Base-by-base conservation (phyloP, 2,888 invertebrate species). In the Cryptus armator region DNA sequence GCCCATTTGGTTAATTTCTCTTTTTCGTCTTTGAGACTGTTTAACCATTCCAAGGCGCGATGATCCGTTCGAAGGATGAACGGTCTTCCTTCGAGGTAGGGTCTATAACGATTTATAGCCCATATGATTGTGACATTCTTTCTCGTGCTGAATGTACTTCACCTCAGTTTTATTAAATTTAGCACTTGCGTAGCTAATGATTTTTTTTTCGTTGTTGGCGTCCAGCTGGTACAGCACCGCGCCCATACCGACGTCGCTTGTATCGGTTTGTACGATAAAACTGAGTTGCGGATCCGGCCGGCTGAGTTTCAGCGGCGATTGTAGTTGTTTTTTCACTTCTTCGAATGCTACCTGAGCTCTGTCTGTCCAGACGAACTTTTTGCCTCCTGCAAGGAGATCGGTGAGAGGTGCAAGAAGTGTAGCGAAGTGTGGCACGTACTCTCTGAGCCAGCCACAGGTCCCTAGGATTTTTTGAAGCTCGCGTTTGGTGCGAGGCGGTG, bases 391-490 rank as follows among this genome's bases (percentile, higher is more conserved):
- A 3, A 79, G 24, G 29, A 83, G 67, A 12, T 83, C 56, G 9
- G 83, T 83, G 3, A 83, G 43, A 0, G 79, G 79, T 0, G 66
- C 43, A 0, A 67, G 16, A 3, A 67, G 2, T 5, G n/a, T 32
- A 32, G 79, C 72, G 44, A 80, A 83, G 12, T 68, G 43, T 5
- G 74, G 83, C 0, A 84, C 44, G 29, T 81, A 84, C 37, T 84
- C 81, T 5, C 77, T 37, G 5, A 84, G 16, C 84, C 81, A 87
- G 32, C 81, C 85, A 71, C 88, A 86, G 5, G 77, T 70, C 1
- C 82, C 82, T 3, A 82, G 10, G 14, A 71, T 51, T 6, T 56
- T n/a, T 16, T 82, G 82, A 1, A 82, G 53, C 10, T 16, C 24
- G 6, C n/a, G 14, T 9, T 29, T 71, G n/a, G 72, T 46, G 10